A percentile compares a stretch with the other conserved stretches of the same genome.
Conservation (phyloP, 2,113 vertebrate species). For the Poeciliopsis retropinna region DNA sequence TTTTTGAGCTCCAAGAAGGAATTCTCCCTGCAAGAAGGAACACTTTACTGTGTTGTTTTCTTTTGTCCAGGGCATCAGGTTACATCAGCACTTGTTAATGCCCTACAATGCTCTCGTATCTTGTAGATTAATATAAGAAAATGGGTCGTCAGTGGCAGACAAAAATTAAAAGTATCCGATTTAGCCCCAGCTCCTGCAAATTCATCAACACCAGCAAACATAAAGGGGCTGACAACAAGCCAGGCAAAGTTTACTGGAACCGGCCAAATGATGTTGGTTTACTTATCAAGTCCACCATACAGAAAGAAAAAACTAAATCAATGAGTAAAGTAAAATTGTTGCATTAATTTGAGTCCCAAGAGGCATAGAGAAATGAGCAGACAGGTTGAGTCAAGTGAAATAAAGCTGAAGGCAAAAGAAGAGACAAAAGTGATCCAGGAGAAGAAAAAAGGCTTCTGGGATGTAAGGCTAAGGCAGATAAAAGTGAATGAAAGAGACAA, state of each 20-base stretch:
- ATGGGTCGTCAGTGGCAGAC: constrained; percentile 58
- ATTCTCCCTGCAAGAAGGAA: constrained; percentile 6
- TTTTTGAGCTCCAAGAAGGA: constrained; percentile 28
- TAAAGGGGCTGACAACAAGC: constrained; percentile 32
- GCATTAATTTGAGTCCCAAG: constrained; percentile 29
- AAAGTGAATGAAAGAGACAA: constrained; percentile 53
- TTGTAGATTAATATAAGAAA: constrained; percentile 48
- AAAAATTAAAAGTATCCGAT: constrained; percentile 55
- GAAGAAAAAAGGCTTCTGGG: constrained; percentile 5
- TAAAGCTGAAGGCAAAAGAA: constrained; percentile 42
- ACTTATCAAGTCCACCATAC: constrained; percentile 2
- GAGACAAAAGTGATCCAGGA: constrained; percentile 32
- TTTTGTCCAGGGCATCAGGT: constrained; percentile 15
- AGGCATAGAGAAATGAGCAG: constrained; percentile 25
- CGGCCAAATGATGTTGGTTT: constrained; percentile 24
- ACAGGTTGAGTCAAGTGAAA: constrained; percentile 31
- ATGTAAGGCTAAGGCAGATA: constrained; percentile 43
- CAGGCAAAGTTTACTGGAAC: constrained; percentile 1
- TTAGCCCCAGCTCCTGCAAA: constrained; percentile 35
- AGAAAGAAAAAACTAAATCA: constrained; percentile 4
- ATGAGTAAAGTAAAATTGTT: constrained; percentile 27
- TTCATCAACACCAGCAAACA: constrained; percentile 18
- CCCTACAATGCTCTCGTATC: constrained; percentile 36
- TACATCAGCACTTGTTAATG: constrained; percentile 20
- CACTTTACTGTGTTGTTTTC: constrained; percentile 25